Base-by-base conservation (phyloP, 2,113 vertebrate genomes). In the Cyphomyrus plagiostoma region DNA sequence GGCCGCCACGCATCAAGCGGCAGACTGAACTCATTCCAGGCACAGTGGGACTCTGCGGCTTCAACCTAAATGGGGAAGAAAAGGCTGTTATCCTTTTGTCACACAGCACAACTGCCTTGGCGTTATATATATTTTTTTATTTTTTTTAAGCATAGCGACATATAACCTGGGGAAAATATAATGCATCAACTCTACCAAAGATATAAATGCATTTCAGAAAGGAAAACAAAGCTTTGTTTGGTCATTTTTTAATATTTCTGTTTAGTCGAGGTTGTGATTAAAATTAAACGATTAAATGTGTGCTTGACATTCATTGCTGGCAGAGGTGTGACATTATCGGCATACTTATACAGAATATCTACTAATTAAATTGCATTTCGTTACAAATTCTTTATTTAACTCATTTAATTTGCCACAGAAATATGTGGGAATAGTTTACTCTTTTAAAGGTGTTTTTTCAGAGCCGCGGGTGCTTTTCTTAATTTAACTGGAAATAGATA, bases 131-230 rank as follows among this genome's bases (percentile, higher is more conserved):
- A 91, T 93, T 95, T 93, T 53, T 50, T 91, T 1, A 58, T 89
- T 66, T 86, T 86, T 30, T 26, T 77, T 87, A 84, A 88, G 88
- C 21, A 89, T 89, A 89, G 90, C 50, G 89, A 35, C 77, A 85
- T 85, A 62, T 58, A 62, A 89, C 42, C 89, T 62, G 23, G 87
- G 86, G 85, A 89, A 91, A 88, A 88, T 88, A 13, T 89, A 90
- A 92, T 92, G 91, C 92, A 95, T 89, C 91, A 91, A 94, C 96
- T 96, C 96, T 96, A 98, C 97, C 97, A 98, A 98, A 98, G 97
- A 98, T 95, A 94, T 93, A 91, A 93, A 95, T 94, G 95, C 95
- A 95, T 96, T 96, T 94, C 94, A 94, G 90, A 92, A 93, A 91
- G 94, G 93, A 92, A 91, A 93, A 91, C 91, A 90, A 3, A 19